Evolutionary conservation across 2,888 invertebrate genomes (phyloP), one percentile per base, ranked within the genome.

Genomic region (Phasia obesa): DNA sequence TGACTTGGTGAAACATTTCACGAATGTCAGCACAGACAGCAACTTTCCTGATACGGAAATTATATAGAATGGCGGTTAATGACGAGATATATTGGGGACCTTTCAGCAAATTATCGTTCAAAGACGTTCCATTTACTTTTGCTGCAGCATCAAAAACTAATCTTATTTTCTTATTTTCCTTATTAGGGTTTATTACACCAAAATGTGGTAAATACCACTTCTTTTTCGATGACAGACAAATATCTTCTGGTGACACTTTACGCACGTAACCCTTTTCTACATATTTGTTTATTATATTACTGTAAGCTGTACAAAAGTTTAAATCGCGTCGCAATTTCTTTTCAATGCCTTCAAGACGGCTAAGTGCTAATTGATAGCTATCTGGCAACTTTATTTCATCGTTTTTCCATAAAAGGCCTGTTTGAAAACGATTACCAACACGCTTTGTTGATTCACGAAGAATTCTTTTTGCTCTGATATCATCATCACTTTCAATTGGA

Each of bases 61-160:
- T 67, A 23, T 53, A 67, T 53, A 67, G 42, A 38, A 38, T 53
- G 15, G 53, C 7, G n/a, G 51, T 51, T 38, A 67, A 53, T 2
- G 67, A 67, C n/a, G 86, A 82, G 4, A 88, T 85, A 15, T 90
- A 65, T 75, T 89, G 88, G 2, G 90, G 88, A 2, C 89, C 90
- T 17, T 85, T 84, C 5, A 89, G 67, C n/a, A 90, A 65, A 7
- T 82, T 42, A 23, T 86, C 86, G 75, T 89, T 88, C 19, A 89
- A 65, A 19, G 85, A 85, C 5, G 85, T 53, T 6, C 87, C 19
- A 31, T 59, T n/a, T 3, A 82, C 53, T 7, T 87, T 87, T 3
- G 88, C 88, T 6, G 88, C 88, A 13, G 89, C 88, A 71, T 89
- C 89, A 59, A 85, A 88, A 0, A 89, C 88, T 5, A 88, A 59